Base-by-base conservation (phyloP, 53 echinoderm and acorn worm species). In the Hippasteria phrygiana region DNA sequence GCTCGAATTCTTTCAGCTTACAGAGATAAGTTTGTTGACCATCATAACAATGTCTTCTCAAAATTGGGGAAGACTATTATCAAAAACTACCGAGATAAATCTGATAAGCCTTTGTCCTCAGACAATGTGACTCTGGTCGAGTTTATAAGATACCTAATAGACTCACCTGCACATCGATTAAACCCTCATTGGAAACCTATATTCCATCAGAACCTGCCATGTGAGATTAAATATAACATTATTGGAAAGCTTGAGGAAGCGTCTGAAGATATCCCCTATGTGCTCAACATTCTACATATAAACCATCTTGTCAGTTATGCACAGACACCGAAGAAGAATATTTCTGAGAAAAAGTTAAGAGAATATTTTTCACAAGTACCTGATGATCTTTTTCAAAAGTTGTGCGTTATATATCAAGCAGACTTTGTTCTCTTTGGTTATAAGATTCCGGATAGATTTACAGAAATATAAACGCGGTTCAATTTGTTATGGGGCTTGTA, bases 151-250 rank as follows among this genome's bases (percentile, higher is more conserved):
- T 96, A 96, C 59, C 83, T 96, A 34, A 67, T 94, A 2, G 92
- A 89, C 14, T 90, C 87, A 12, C 85, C 86, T 5, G 88, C 88
- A 1, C 86, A 94, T 75, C 80, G 93, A 14, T 69, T 71, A 24
- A 96, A 96, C 32, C 91, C 91, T 8, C 96, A 96, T 47, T 96
- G 96, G 96, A 96, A 93, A 70, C 91, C 94, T 1, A 91, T 96
- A 48, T 90, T 80, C 33, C 65, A 31, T n/a, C 96, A 96, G 88
- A 96, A 96, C 74, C 88, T 81, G 11, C 93, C 94, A 17, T 96
- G 96, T 79, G 77, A 89, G 45, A 88, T 96, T 20, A 87, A 89
- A 67, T 96, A 88, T 73, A 91, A 96, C 78, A 77, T 94, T 41
- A 89, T 94, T 6, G 94, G 96, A 0, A 94, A 88, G 74, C 78